Percentiles rank a stretch among this genome's conserved stretches.
These are phyloP conservation scores for Drosophila algonquin DNA, from an alignment of 2,888 invertebrate species.

Conservation along the genomic window DNA sequence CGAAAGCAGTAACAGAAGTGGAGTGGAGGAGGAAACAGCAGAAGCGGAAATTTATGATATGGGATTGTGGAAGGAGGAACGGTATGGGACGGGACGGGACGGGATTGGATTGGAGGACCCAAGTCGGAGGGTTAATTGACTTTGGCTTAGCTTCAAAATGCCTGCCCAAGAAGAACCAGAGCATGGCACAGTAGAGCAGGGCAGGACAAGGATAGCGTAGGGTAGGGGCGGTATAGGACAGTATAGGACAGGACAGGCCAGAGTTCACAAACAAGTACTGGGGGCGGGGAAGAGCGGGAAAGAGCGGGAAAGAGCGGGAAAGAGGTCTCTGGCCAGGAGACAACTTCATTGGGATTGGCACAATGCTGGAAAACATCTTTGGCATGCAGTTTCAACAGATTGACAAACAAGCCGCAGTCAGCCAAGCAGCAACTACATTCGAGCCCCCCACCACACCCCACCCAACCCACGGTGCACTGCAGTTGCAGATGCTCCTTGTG, in stretches of 20 bases:
- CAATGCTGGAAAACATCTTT: conserved; percentile 55
- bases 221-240: too few relatives aligned
- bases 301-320: not conserved
- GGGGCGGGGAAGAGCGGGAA: not conserved
- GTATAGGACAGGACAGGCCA: conserved; percentile 21
- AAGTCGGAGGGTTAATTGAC: conserved; percentile 39
- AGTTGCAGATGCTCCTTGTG: not conserved
- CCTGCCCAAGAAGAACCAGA: conserved; percentile 22
- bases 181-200: not conserved
- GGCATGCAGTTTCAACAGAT: conserved; percentile 74
- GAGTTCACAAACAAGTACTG: conserved; percentile 28
- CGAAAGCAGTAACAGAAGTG: conserved; percentile 3
- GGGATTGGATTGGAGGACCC: not conserved
- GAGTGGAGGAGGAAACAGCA: not conserved
- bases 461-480: not conserved
- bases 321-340: conserved; percentile 28
- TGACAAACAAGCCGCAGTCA: conserved; percentile 78
- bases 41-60: conserved; percentile 9
- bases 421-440: conserved; percentile 73
- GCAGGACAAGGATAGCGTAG: not conserved
- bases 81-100: not conserved
- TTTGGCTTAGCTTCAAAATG: conserved; percentile 31
- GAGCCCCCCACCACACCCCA: conserved; percentile 28
- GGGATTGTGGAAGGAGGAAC: not conserved
- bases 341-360: conserved; percentile 72